Evolutionary conservation across 92 coral and sea anemone species (phyloP), one percentile per base, ranked within the genome.

Genomic region (Zoanthus sansibaricus): DNA sequence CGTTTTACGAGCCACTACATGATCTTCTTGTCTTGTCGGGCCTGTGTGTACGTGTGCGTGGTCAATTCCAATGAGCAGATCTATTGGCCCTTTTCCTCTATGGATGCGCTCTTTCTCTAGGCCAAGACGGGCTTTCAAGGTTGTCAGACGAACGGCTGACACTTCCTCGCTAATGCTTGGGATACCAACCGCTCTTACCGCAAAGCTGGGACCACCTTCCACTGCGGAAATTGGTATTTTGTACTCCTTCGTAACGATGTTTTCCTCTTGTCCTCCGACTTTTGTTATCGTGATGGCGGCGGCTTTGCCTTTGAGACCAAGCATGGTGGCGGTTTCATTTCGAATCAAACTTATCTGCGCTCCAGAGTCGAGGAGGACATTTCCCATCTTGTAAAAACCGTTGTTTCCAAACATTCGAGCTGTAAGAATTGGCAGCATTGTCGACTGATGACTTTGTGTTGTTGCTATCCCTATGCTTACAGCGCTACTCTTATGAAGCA

Each of bases 21-120:
- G 83, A 45, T 61, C 88, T 45, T 20, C 70, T 32, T 87, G 83
- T 75, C 70, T 91, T 16, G 89, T 91, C 75, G 51, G 83, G 54
- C 93, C 90, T 7, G 90, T 89, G 82, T 89, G 92, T 59, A 88
- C 59, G 20, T 88, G 75, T 47, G 92, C 90, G 16, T 69, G 94
- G 51, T 92, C 90, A 18, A 92, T 79, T 12, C 92, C 94, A 17
- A 92, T 92, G 11, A 92, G 84, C 86, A 89, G 9, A 71, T 89
- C 92, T 11, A 86, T 85, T 25, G 75, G 42, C 21, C 75, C 95
- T 33, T 79, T 83, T 11, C 93, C 89, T 37, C 91, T 52, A 18
- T 72, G 87, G 17, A 90, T 9, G 62, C 54, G 66, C 61, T 51
- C 79, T 17, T 66, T 88, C 59, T 32, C 69, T 18, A 92, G 62